phyloP scores from a whole-genome alignment of 2,888 invertebrate genomes.

The Diaperis boleti region DNA sequence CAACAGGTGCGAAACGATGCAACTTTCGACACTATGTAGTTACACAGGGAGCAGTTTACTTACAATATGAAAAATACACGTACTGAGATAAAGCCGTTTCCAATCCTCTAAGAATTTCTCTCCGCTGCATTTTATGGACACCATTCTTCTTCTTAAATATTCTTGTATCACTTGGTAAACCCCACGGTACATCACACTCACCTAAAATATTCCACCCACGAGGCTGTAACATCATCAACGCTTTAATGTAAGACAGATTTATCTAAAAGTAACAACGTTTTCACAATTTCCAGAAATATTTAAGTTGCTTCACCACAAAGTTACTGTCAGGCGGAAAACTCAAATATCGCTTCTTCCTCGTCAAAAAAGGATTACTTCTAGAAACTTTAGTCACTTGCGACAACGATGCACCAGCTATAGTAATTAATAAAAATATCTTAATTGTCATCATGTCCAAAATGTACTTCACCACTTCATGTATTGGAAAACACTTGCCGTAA shows the following conservation, averaged over 20 bases:
- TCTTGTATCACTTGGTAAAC: slow-evolving; percentile 66
- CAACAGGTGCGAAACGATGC: no score
- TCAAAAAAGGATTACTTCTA: slow-evolving; percentile 54
- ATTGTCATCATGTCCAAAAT: no score
- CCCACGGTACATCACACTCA: slow-evolving; percentile 74
- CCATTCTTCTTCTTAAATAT: slow-evolving; percentile 54
- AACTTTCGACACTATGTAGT: no score
- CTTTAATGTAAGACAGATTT: slow-evolving; percentile 71
- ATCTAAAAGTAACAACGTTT: slow-evolving; percentile 64
- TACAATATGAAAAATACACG: neutral
- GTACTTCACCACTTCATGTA: no score
- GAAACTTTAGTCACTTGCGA: slow-evolving; percentile 40
- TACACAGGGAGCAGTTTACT: no score
- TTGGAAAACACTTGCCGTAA: no score
- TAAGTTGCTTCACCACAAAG: slow-evolving; percentile 57
- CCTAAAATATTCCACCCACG: slow-evolving; percentile 71
- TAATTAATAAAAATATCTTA: neutral
- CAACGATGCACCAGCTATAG: neutral
- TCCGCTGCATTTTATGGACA: neutral
- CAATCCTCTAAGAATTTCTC: slow-evolving; percentile 1
- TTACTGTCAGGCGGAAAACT: slow-evolving; percentile 68
- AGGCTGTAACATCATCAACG: slow-evolving; percentile 70
- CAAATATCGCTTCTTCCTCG: slow-evolving; percentile 67
- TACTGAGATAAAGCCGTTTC: slow-evolving; percentile 4
- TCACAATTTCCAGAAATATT: neutral